phyloP scores from a whole-genome alignment of 2,888 invertebrate species.

The Imbricaverruca yamaguchii region DNA sequence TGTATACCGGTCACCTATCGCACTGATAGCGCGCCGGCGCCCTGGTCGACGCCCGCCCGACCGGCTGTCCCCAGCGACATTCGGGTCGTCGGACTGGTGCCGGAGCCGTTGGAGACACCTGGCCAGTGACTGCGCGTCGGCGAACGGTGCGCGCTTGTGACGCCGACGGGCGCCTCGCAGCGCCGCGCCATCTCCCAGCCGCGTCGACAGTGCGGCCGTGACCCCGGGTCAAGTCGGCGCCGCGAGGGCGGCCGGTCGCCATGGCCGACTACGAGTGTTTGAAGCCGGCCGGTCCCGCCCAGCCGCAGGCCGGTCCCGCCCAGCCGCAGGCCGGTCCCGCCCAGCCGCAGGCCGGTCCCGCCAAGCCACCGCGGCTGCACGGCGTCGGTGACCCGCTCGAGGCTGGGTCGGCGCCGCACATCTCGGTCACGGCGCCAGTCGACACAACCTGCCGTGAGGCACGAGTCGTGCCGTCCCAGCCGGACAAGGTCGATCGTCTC shows the following conservation, averaged over 20 bases:
- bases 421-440: neutral
- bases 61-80: neutral
- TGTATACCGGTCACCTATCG: neutral
- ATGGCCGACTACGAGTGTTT: slow-evolving; percentile 8
- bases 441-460: neutral
- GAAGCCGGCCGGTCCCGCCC: neutral
- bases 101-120: too few relatives aligned
- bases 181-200: too few relatives aligned
- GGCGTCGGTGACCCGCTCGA: neutral
- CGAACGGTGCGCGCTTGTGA: too few relatives aligned
- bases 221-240: too few relatives aligned
- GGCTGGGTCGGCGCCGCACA: neutral
- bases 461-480: neutral
- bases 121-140: too few relatives aligned
- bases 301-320: neutral
- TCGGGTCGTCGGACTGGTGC: too few relatives aligned
- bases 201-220: too few relatives aligned
- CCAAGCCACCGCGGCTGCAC: slow-evolving; percentile 11
- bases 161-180: too few relatives aligned
- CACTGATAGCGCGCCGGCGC: neutral
- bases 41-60: neutral
- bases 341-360: neutral
- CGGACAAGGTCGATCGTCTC: neutral
- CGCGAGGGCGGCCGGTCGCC: neutral
- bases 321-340: neutral